Percentiles rank a stretch among this genome's conserved stretches.
phyloP scores from a whole-genome alignment of 2,797 vertebrate genomes.

The Anomalospiza imberbis region DNA sequence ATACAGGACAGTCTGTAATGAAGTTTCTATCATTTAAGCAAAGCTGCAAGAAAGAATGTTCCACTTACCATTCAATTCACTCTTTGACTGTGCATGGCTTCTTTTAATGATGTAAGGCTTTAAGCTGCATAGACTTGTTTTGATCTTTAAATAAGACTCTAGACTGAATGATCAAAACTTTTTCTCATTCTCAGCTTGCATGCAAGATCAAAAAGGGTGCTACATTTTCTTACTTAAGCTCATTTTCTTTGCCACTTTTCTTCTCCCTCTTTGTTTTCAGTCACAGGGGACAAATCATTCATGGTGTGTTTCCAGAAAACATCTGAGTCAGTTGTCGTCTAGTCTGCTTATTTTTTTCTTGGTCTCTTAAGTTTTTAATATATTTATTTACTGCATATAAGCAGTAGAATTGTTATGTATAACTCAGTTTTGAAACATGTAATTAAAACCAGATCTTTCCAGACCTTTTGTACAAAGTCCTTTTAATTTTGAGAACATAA shows the following conservation, averaged over 20 bases:
- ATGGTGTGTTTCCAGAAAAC: background rate
- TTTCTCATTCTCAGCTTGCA: slow-evolving; percentile 6
- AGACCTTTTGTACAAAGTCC: background rate
- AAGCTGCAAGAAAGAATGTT: background rate
- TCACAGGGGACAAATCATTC: background rate
- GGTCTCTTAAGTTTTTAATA: slow-evolving; percentile 17
- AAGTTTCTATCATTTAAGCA: background rate
- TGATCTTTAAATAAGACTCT: slow-evolving; percentile 21
- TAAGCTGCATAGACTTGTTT: slow-evolving; percentile 6
- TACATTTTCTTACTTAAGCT: slow-evolving; percentile 20
- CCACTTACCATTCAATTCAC: slow-evolving; percentile 16
- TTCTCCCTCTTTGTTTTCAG: background rate
- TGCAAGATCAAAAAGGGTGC: slow-evolving; percentile 31
- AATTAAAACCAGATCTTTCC: slow-evolving; percentile 24
- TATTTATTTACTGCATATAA: background rate
- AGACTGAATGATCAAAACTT: background rate
- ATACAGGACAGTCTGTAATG: background rate
- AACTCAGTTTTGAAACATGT: slow-evolving; percentile 36
- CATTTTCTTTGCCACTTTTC: background rate
- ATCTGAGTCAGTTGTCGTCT: background rate
- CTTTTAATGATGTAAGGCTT: slow-evolving; percentile 31
- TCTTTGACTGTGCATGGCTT: background rate
- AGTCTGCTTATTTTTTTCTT: slow-evolving; percentile 2
- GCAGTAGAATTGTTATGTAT: background rate
- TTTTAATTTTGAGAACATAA: slow-evolving; percentile 28